Conservation (phyloP, 2,113 vertebrate genomes). For the Austrofundulus limnaeus region DNA sequence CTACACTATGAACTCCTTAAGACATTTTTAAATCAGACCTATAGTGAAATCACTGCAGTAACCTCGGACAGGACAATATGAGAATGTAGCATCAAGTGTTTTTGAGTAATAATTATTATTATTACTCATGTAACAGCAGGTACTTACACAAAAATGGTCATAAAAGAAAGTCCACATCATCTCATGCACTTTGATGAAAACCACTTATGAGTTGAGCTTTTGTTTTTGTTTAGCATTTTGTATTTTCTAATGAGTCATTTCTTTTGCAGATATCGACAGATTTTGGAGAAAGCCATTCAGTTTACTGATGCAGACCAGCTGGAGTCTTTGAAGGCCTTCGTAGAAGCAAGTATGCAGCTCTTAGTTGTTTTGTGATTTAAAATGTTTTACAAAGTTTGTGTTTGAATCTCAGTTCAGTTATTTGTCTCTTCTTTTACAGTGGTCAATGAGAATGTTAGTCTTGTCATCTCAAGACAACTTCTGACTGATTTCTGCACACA, state of each 20-base stretch:
- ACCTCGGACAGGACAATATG: too few relatives aligned
- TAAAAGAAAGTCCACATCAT: too few relatives aligned
- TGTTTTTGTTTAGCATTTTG: neutral
- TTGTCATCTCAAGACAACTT: constrained; percentile 96
- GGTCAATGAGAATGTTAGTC: constrained; percentile 98
- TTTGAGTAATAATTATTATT: too few relatives aligned
- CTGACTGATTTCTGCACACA: constrained; percentile 97
- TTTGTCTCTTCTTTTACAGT: constrained; percentile 73
- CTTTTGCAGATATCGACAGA: constrained; percentile 88
- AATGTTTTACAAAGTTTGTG: too few relatives aligned
- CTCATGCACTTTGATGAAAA: too few relatives aligned
- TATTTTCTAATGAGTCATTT: constrained; percentile 8
- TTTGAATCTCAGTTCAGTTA: neutral
- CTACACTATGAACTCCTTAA: neutral
- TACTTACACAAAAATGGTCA: too few relatives aligned
- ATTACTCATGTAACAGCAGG: too few relatives aligned
- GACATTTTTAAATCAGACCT: neutral
- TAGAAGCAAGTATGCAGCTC: constrained; percentile 93
- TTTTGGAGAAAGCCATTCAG: constrained; percentile 95
- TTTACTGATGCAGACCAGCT: constrained; percentile 89
- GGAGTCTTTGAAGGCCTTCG: constrained; percentile 97
- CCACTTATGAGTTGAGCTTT: too few relatives aligned
- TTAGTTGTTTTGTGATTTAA: neutral
- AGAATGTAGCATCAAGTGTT: too few relatives aligned
- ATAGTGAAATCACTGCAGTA: neutral